Evolutionary conservation across 2,113 vertebrate species (phyloP), one percentile per base, ranked within the genome.

Genomic region (Sylvicapra grimmia): DNA sequence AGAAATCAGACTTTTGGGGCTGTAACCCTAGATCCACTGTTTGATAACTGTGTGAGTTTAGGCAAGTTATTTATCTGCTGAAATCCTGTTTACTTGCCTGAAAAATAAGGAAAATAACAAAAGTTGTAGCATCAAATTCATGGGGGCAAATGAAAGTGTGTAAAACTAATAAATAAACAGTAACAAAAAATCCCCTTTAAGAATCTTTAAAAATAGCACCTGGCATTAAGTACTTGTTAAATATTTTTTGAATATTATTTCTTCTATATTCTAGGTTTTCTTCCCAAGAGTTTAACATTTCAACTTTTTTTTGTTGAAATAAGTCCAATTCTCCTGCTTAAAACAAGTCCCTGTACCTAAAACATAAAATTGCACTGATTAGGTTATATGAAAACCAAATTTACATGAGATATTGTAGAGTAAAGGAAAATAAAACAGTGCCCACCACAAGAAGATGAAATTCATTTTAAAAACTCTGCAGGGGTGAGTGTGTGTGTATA

Each of bases 371-470:
- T 90, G 94, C 19, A 82, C 53, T 3, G 75, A 36, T 92, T 93
- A 87, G 23, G 9, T 80, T 95, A 92, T 29, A 31, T 61, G 40
- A 92, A 96, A 97, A 94, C 14, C n/a, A 94, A 86, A 88, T 92
- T 92, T 90, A 93, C 54, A 21, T 54, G 10, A 97, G 63, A 84
- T 61, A 77, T 40, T 68, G n/a, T 72, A 72, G 65, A 68, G 36
- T 84, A 80, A 77, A 75, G 19, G 80, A 93, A 96, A 96, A 88
- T 87, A 90, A 93, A 95, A 77, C 59, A 91, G 49, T 77, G 54
- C 89, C 83, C 44, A 27, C 54, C 56, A 82, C 16, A 84, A 92
- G 36, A 94, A 96, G 58, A 92, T 63, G 15, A 92, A 96, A 75
- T 36, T 2, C 33, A 94, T 83, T 92, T 89, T 75, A 77, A 72